Base-by-base conservation (phyloP, 2,113 vertebrate species). In the Sorex fumeus region DNA sequence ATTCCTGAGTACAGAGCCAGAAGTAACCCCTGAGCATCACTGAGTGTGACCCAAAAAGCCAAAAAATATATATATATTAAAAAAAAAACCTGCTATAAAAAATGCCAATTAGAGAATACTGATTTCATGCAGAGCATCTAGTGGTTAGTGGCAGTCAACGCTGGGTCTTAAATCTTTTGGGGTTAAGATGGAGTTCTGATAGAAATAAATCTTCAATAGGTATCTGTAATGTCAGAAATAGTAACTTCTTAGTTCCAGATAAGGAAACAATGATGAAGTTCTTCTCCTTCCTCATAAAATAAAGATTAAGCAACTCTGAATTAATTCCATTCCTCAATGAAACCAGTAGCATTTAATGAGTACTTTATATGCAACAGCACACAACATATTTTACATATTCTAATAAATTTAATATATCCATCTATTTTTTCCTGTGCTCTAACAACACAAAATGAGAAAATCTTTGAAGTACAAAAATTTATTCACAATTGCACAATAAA, bases 401-500 rank as follows among this genome's bases (percentile, higher is more conserved):
- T 76, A 90, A 76, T 50, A 87, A 6, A 77, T 74, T 60, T 57
- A 43, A 36, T 53, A 40, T 72, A 91, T 25, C 12, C 77, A 91
- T 74, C n/a, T 74, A 85, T 74, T 85, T 87, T 95, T 91, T 78
- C 32, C 69, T 92, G 91, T 93, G 21, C 67, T 60, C 15, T 88
- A 91, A 67, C 62, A 87, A 53, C 21, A 90, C 7, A 91, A 90
- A 94, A 90, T 28, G 90, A 36, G 60, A 75, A 90, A 93, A 90
- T 83, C 69, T 92, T 90, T 57, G 94, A 94, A 92, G 40, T 77
- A 57, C 43, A 95, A 8, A 40, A 50, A 87, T 93, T 96, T 87
- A 95, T 93, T 36, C 1, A 91, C 83, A 25, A 88, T 95, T 96
- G 91, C 43, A 93, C 36, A 87, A 57, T 36, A 92, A 92, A 85